Conservation (phyloP, 2,888 invertebrate species). For the Uloborus plumipes region DNA sequence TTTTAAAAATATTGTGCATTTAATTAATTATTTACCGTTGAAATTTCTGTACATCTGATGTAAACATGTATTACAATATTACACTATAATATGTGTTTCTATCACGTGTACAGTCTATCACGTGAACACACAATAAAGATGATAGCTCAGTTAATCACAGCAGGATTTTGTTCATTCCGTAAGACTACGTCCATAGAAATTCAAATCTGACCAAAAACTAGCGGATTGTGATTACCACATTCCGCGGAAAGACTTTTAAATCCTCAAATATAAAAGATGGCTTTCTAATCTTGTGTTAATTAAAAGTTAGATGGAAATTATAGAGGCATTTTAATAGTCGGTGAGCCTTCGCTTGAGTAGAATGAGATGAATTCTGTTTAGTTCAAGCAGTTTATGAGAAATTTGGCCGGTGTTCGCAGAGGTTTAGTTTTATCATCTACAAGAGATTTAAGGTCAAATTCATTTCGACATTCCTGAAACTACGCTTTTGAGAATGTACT, state of each 20-base stretch:
- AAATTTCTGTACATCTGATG: too few species aligned
- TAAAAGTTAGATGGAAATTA: conserved; percentile 27
- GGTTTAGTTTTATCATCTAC: conserved; percentile 34
- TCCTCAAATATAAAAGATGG: conserved; percentile 28
- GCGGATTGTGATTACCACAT: conserved; percentile 35
- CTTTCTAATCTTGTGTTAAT: conserved; percentile 47
- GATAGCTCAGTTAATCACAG: too few species aligned
- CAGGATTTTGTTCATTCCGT: too few species aligned
- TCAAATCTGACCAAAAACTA: too few species aligned
- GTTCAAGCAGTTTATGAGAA: conserved; percentile 2
- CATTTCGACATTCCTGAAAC: conserved; percentile 11
- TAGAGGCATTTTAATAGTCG: conserved; percentile 30
- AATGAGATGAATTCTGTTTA: not conserved
- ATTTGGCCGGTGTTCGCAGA: conserved; percentile 9
- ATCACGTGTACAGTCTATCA: too few species aligned
- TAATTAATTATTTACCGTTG: too few species aligned
- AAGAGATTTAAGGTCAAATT: conserved; percentile 27
- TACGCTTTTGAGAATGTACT: too few species aligned
- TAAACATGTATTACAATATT: too few species aligned
- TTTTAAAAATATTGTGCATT: too few species aligned
- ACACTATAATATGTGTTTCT: too few species aligned
- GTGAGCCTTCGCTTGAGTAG: conserved; percentile 6
- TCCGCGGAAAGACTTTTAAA: conserved; percentile 40
- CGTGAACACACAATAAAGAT: too few species aligned
- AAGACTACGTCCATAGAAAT: too few species aligned